Evolutionary conservation across 2,888 invertebrate species (phyloP), one percentile per base, ranked within the genome.

Genomic region (Eupithecia tripunctaria): DNA sequence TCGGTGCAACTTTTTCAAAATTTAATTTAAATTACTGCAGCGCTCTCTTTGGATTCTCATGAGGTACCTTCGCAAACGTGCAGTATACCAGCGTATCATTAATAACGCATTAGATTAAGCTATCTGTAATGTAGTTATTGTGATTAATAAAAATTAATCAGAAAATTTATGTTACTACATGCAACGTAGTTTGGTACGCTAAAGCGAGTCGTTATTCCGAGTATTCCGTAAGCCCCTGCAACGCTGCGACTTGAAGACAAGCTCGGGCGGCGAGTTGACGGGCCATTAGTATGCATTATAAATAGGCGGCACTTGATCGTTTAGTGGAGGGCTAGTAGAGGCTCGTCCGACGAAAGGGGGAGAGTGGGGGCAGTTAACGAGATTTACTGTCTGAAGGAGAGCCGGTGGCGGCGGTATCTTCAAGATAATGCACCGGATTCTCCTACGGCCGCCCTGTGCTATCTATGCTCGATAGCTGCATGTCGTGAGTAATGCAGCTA

Each of bases 261-360:
- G 25, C 56, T 56, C 25, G 56, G 10, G 12, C 25, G n/a, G 25
- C 25, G 51, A 62, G 3, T 47, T 25, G 71, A 63, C 68, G 36
- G 51, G 2, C 29, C 68, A 72, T 66, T 65, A 65, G 68, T 73
- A 69, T 59, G 56, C 66, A 71, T 74, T 41, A 67, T 51, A 47
- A 74, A 62, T 63, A 51, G 68, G 36, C 36, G 60, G 68, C 36
- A 66, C 67, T 74, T 59, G 71, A 74, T 69, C 71, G 67, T 71
- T 74, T 71, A 74, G 74, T 71, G 51, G 67, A 69, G 36, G 59
- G 38, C 15, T 32, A 4, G 25, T 56, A 59, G 56, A 21, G 29
- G n/a, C 8, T n/a, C 14, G n/a, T 32, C 41, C 25, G 6, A 8
- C 21, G 29, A 43, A n/a, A 29, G 60, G n/a, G 7, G 62, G 41